phyloP scores from a whole-genome alignment of 2,888 invertebrate genomes.

The Ornithoptera alexandrae region DNA sequence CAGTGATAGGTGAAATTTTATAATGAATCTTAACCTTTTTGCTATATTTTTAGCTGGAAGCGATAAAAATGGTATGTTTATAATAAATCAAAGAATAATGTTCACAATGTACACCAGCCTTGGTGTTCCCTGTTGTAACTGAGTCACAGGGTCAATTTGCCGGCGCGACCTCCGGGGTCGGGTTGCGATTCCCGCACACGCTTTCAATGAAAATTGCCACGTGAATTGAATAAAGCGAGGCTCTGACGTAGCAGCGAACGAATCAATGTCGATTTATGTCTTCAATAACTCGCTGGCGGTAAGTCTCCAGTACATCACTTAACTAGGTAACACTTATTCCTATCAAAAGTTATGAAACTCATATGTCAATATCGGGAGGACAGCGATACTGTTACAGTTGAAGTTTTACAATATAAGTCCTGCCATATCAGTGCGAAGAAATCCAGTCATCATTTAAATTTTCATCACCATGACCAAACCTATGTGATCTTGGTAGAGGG shows the following conservation, averaged over 20 bases:
- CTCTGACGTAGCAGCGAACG: constrained; percentile 16
- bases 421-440: no score
- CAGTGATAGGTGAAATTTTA: no score
- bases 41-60: no score
- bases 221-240: constrained; percentile 11
- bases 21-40: no score
- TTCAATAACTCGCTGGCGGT: neutral
- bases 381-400: no score
- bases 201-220: constrained; percentile 30
- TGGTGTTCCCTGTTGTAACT: constrained; percentile 28
- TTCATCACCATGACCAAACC: no score
- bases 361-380: no score
- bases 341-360: no score
- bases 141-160: constrained; percentile 58
- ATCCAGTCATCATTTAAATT: no score
- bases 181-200: constrained; percentile 46
- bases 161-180: constrained; percentile 59
- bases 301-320: neutral
- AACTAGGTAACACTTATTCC: no score
- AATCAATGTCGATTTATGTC: constrained; percentile 23
- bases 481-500: no score
- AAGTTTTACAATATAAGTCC: no score
- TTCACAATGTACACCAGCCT: neutral
- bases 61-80: neutral
- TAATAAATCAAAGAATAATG: neutral